Evolutionary conservation across 2,113 vertebrate species (phyloP).

Genomic region (Amblyopsis rosae): DNA sequence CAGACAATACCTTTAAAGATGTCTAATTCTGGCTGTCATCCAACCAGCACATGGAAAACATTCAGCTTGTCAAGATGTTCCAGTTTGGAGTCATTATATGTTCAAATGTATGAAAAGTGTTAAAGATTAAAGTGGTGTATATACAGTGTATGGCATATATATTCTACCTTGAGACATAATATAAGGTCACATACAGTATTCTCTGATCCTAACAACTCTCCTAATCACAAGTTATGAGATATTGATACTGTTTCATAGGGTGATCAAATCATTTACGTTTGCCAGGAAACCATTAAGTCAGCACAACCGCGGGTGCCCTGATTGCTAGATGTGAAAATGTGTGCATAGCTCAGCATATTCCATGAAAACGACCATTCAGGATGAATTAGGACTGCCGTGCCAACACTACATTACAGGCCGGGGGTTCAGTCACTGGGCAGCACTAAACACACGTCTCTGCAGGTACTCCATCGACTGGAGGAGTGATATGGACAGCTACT

Average conservation of each 20-base stretch:
- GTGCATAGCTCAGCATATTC: conserved; percentile 63
- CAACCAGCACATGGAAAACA: too few species aligned
- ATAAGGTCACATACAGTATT: conserved; percentile 22
- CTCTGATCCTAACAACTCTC: conserved; percentile 40
- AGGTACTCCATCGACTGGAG: conserved; percentile 97
- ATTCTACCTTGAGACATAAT: conserved; percentile 15
- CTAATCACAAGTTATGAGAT: conserved; percentile 24
- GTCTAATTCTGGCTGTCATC: too few species aligned
- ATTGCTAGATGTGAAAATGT: conserved; percentile 58
- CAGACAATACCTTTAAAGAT: too few species aligned
- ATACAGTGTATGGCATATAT: too few species aligned
- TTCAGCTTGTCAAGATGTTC: too few species aligned
- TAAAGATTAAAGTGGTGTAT: too few species aligned
- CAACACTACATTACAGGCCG: conserved; percentile 46
- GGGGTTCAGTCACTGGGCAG: conserved; percentile 26
- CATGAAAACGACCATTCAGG: conserved; percentile 66
- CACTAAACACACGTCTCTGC: conserved; percentile 50
- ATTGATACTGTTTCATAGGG: conserved; percentile 52
- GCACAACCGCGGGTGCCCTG: conserved; percentile 46
- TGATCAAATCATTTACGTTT: conserved; percentile 50
- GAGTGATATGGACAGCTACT: conserved; percentile 91
- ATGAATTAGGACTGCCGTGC: conserved; percentile 61
- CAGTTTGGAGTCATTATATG: too few species aligned
- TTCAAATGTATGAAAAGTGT: too few species aligned
- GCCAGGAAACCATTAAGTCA: conserved; percentile 56